phyloP scores from a whole-genome alignment of 2,113 vertebrate genomes.

The Hippolais icterina region DNA sequence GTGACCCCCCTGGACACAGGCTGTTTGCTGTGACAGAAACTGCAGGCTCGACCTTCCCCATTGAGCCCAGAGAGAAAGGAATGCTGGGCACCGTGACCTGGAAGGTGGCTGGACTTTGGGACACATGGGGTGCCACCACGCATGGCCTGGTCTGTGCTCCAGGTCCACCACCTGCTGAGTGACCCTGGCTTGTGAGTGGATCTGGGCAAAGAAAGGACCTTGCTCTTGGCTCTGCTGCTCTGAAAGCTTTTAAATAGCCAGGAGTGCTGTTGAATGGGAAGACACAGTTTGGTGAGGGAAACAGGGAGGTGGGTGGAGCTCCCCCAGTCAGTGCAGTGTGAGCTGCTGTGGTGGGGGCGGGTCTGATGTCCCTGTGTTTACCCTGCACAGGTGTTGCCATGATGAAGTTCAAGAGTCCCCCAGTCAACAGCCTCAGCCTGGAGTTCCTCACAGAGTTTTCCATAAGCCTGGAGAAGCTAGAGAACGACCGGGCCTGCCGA shows the following conservation, averaged over 20 bases:
- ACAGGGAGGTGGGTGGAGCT: neutral
- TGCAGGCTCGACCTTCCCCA: fast-evolving
- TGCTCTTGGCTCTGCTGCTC: neutral
- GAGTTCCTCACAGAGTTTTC: constrained; percentile 88
- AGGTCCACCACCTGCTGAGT: neutral
- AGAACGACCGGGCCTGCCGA: constrained; percentile 84
- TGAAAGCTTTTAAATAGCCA: neutral
- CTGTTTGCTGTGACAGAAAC: neutral
- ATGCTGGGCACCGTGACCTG: fast-evolving
- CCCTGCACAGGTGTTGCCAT: constrained; percentile 78
- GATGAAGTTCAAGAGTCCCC: constrained; percentile 85
- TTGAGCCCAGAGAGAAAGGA: neutral
- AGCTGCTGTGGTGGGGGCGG: neutral
- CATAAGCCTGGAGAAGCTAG: constrained; percentile 90
- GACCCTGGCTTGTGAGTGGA: neutral
- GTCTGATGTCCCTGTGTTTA: neutral
- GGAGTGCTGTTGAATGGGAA: neutral
- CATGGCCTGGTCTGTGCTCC: fast-evolving
- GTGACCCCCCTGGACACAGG: neutral
- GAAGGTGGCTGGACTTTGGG: neutral
- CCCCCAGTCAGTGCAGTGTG: neutral
- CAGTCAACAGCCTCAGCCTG: constrained; percentile 90
- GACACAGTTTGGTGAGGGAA: fast-evolving
- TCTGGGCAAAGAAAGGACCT: neutral
- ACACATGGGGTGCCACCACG: fast-evolving